Conservation (phyloP, 2,113 vertebrate species). For the Ranitomeya variabilis region DNA sequence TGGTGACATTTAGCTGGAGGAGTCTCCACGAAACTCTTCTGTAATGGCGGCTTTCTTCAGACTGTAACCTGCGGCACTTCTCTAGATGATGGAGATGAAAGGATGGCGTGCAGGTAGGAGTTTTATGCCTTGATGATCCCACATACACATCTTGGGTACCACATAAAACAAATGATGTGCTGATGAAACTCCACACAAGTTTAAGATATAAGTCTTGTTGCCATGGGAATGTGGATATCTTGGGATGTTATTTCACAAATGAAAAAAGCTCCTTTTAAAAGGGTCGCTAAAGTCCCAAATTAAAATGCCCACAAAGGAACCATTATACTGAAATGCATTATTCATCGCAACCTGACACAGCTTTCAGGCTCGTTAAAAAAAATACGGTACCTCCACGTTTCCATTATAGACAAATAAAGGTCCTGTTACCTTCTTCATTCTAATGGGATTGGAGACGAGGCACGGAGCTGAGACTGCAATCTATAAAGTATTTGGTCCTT, state of each 20-base stretch:
- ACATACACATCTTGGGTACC: neutral
- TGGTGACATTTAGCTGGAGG: neutral
- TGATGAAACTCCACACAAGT: neutral
- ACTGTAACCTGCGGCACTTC: neutral
- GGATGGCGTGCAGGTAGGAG: neutral
- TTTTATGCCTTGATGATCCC: neutral
- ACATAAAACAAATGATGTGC: slow-evolving; percentile 17
- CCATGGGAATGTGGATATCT: neutral
- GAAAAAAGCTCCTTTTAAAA: neutral
- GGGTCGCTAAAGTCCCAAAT: neutral
- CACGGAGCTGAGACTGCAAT: neutral
- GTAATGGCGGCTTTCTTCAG: neutral
- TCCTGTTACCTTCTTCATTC: neutral
- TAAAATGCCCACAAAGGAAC: neutral
- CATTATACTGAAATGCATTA: neutral
- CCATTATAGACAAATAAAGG: neutral
- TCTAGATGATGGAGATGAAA: neutral
- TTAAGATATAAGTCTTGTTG: neutral
- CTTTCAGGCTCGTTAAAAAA: neutral
- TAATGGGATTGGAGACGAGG: neutral
- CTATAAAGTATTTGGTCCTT: neutral
- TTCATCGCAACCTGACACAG: neutral
- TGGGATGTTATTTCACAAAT: neutral
- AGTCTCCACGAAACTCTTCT: neutral
- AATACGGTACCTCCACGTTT: neutral